Evolutionary conservation across 2,113 vertebrate species (phyloP), one percentile per base, ranked within the genome.

Genomic region (Sinocyclocheilus maitianheensis): DNA sequence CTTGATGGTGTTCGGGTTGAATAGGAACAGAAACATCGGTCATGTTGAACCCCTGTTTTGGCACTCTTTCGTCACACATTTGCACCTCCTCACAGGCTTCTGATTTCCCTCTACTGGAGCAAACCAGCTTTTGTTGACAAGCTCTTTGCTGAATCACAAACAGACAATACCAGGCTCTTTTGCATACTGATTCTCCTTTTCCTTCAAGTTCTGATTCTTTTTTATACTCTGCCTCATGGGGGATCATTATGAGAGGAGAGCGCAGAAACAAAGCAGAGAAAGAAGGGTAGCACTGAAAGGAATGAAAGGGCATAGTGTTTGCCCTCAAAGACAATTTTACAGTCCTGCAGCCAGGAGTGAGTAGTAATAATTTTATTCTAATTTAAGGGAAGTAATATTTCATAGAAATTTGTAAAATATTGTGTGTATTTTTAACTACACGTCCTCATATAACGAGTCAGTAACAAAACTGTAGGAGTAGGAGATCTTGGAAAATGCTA

Each of bases 11-110:
- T 26, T 16, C 24, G 1, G 48, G 20, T 37, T 37, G n/a, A 67
- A 79, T 13, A 72, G 22, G 51, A 71, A 48, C 65, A 60, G 60
- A 51, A 80, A 30, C 9, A 4, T 55, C 22, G 30, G 58, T 40
- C 60, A 77, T 83, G 30, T 20, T n/a, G 13, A 79, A 69, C 8
- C 65, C 63, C 46, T 12, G 51, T 58, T 79, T 71, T 80, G 74
- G 85, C 89, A 86, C 53, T 86, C 90, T 86, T 72, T 81, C 91
- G 88, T 87, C 89, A 83, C 84, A 85, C 88, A 75, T 85, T 91
- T 89, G 53, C 48, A 65, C n/a, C 51, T 87, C 89, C 67, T 89
- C 85, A 90, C 87, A 81, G 13, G 43, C 62, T 71, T 58, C 48
- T 62, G 40, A 82, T 77, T 77, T 85, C 65, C 81, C 65, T 81